A percentile compares a stretch with the other conserved stretches of the same genome.
Evolutionary conservation across 2,797 vertebrate species (phyloP).

Genomic region (Acropternis orthonyx): DNA sequence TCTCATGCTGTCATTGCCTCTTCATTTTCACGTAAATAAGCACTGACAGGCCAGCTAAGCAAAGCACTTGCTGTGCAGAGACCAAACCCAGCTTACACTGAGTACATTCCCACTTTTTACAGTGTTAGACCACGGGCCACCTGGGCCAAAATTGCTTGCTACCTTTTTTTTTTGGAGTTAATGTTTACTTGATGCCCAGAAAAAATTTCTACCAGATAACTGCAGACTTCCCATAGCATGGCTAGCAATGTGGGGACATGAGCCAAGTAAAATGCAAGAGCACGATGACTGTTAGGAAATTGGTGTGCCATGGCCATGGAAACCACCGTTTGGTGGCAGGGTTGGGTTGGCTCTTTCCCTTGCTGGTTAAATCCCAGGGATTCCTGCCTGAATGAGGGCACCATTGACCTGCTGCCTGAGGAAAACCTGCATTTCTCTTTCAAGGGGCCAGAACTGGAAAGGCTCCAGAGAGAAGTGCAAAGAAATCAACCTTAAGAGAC

Average conservation of each 20-base stretch:
- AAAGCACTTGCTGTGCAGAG: not conserved
- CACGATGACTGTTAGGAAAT: not conserved
- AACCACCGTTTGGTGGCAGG: not conserved
- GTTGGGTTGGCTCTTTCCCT: not conserved
- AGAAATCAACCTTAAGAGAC: not conserved
- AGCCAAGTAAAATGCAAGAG: not conserved
- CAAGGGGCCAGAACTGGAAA: not conserved
- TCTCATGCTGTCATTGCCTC: not conserved
- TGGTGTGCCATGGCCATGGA: not conserved
- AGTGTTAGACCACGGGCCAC: not conserved
- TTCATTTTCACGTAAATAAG: not conserved
- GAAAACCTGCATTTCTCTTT: not conserved
- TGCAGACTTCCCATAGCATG: not conserved
- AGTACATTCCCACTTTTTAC: not conserved
- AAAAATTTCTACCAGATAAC: not conserved
- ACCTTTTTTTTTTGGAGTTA: not conserved
- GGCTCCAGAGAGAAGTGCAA: not conserved
- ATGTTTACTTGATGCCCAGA: not conserved
- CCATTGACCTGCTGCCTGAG: not conserved
- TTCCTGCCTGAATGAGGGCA: fast-evolving
- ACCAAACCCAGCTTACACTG: not conserved
- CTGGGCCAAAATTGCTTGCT: not conserved
- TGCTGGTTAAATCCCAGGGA: not conserved
- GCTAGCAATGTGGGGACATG: fast-evolving
- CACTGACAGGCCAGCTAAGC: not conserved